phyloP scores from a whole-genome alignment of 2,797 vertebrate genomes.

The Alfaro cultratus region DNA sequence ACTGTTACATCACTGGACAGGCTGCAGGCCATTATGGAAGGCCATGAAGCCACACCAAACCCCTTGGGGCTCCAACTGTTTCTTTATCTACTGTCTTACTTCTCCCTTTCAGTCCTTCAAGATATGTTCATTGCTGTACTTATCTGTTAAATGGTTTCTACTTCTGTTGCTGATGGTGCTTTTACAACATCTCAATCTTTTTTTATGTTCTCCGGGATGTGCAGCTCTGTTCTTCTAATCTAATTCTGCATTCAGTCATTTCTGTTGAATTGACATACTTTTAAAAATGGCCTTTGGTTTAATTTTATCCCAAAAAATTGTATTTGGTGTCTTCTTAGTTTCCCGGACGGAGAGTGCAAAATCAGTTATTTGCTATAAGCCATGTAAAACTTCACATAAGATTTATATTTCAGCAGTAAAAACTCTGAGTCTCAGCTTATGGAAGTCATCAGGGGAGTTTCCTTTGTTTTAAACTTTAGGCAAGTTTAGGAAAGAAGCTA shows the following conservation, averaged over 20 bases:
- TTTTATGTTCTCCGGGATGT: slow-evolving; percentile 6
- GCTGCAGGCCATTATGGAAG: slow-evolving; percentile 61
- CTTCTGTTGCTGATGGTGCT: slow-evolving; percentile 5
- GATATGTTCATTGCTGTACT: slow-evolving; percentile 11
- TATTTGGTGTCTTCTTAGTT: background rate
- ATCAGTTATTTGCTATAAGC: background rate
- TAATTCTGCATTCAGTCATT: background rate
- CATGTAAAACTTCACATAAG: background rate
- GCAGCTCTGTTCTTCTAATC: slow-evolving; percentile 6
- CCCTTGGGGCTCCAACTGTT: slow-evolving; percentile 48
- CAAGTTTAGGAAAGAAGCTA: background rate
- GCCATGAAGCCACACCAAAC: slow-evolving; percentile 55
- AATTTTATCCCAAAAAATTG: background rate
- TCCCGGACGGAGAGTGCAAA: background rate
- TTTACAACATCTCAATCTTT: slow-evolving; percentile 10
- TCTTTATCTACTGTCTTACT: slow-evolving; percentile 50
- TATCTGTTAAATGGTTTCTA: slow-evolving; percentile 6
- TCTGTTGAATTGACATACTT: background rate
- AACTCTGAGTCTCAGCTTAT: background rate
- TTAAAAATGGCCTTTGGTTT: background rate
- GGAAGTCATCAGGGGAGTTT: background rate
- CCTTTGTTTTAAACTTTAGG: background rate
- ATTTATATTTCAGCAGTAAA: background rate
- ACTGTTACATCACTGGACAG: slow-evolving; percentile 70
- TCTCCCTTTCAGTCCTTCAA: slow-evolving; percentile 16